Conservation (phyloP, 1,140 invertebrate genomes). For the Drosophila kurseongensis region DNA sequence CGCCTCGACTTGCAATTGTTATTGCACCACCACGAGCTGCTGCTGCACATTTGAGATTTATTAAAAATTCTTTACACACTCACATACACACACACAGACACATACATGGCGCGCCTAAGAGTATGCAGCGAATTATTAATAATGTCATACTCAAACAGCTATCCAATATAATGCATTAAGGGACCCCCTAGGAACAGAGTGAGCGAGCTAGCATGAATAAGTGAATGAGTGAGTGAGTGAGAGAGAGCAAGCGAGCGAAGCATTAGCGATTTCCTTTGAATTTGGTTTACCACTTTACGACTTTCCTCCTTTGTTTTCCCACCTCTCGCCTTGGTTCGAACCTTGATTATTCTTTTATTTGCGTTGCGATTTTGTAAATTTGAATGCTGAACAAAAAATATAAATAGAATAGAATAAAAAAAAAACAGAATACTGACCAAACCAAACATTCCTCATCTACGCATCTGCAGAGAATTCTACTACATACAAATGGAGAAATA, state of each 20-base stretch:
- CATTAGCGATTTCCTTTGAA: conserved; percentile 53
- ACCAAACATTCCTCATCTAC: conserved; percentile 81
- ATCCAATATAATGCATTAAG: conserved; percentile 82
- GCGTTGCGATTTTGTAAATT: conserved; percentile 70
- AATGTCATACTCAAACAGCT: conserved; percentile 79
- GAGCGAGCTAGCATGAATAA: conserved; percentile 4
- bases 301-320: conserved; percentile 26
- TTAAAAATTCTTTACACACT: conserved; percentile 82
- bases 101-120: conserved; percentile 56
- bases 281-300: conserved; percentile 52
- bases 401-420: conserved; percentile 46
- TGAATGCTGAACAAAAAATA: conserved; percentile 64
- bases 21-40: conserved; percentile 47
- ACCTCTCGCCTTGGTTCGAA: conserved; percentile 19
- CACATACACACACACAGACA: conserved; percentile 24
- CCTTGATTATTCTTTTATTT: conserved; percentile 26
- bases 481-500: conserved; percentile 99
- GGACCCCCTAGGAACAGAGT: conserved; percentile 48
- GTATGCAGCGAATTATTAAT: conserved; percentile 83
- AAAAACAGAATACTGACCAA: conserved; percentile 73
- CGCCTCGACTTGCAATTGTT: conserved; percentile 69
- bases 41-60: conserved; percentile 84
- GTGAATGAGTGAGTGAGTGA: conserved; percentile 6
- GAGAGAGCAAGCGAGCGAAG: conserved; percentile 19
- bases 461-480: conserved; percentile 98